Base-by-base conservation (phyloP, 2,113 vertebrate species). In the Conger conger region DNA sequence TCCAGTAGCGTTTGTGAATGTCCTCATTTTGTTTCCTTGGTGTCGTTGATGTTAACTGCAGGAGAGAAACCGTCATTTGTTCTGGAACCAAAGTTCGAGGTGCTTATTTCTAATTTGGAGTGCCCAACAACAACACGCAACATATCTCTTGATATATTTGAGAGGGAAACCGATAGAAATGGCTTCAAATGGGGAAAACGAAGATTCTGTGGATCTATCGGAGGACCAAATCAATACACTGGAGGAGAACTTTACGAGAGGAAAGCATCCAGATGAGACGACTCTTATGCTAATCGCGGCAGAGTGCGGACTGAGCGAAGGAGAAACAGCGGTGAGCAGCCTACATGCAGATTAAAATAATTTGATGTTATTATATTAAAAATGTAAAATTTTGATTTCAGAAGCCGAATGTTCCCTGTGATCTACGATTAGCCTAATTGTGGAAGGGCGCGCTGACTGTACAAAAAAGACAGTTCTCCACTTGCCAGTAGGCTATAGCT, bases 231-330 rank as follows among this genome's bases (percentile, higher is more conserved):
- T 92, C 11, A 85, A 88, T 85, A 27, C 90, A 35, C 88, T 96
- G 93, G 95, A 96, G 91, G 89, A 94, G 3, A 93, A 92, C 78
- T 96, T 95, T 86, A 88, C 50, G 40, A 93, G 87, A 81, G 87
- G 80, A 87, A 92, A 86, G 73, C 84, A 93, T 60, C 94, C 94
- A 45, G 93, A 94, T 54, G 89, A n/a, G 0, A 86, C 91, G 38
- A 91, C 91, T 60, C 91, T 95, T 77, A 93, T 94, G 93, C 27
- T 96, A 91, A 91, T 96, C 81, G 93, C 95, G 0, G 94, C 94
- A 0, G 95, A 96, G 88, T 92, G 91, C 84, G 94, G 94, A 4
- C 92, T 95, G 82, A 85, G 93, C 7, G 94, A 93, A 89, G 87
- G 90, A 85, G 91, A 94, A 0, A 92, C 94, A 0, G 81, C 83